A percentile compares a stretch with the other conserved stretches of the same genome.
These are phyloP conservation scores for Callosobruchus maculatus DNA, from an alignment of 2,888 invertebrate genomes.

Conservation along the genomic window DNA sequence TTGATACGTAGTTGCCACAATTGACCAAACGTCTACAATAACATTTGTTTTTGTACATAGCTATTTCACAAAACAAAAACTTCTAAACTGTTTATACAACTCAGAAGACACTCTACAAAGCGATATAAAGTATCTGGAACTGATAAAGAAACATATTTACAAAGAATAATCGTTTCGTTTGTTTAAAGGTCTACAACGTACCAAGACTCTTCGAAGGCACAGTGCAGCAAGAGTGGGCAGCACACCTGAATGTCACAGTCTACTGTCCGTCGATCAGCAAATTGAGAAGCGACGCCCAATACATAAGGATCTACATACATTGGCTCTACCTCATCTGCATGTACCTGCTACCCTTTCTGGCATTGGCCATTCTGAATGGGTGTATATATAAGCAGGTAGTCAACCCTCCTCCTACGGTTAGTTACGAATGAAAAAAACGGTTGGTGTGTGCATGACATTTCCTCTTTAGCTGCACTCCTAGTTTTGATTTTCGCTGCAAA, in stretches of 20 bases:
- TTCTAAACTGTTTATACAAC: too few relatives aligned
- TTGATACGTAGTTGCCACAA: too few relatives aligned
- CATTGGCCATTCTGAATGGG: slow-evolving; percentile 84
- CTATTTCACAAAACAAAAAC: too few relatives aligned
- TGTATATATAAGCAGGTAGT: slow-evolving; percentile 82
- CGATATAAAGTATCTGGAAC: too few relatives aligned
- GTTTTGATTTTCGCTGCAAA: not conserved
- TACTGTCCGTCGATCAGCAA: slow-evolving; percentile 70
- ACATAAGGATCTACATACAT: slow-evolving; percentile 85
- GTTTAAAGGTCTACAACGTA: slow-evolving; percentile 67
- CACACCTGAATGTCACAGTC: slow-evolving; percentile 47
- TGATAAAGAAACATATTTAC: too few relatives aligned
- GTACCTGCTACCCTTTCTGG: slow-evolving; percentile 88
- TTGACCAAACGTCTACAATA: too few relatives aligned
- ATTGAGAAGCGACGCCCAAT: slow-evolving; percentile 66
- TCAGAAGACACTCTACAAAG: too few relatives aligned
- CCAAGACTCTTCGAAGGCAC: slow-evolving; percentile 73
- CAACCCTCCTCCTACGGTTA: not conserved
- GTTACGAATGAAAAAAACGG: not conserved
- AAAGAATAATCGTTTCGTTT: too few relatives aligned
- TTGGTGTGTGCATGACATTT: not conserved
- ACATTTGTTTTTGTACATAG: too few relatives aligned
- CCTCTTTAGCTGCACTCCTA: not conserved
- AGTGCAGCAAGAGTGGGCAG: slow-evolving; percentile 43
- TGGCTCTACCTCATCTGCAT: slow-evolving; percentile 93